Conservation (phyloP, 1,140 invertebrate genomes). For the Neotoxoptera formosana region DNA sequence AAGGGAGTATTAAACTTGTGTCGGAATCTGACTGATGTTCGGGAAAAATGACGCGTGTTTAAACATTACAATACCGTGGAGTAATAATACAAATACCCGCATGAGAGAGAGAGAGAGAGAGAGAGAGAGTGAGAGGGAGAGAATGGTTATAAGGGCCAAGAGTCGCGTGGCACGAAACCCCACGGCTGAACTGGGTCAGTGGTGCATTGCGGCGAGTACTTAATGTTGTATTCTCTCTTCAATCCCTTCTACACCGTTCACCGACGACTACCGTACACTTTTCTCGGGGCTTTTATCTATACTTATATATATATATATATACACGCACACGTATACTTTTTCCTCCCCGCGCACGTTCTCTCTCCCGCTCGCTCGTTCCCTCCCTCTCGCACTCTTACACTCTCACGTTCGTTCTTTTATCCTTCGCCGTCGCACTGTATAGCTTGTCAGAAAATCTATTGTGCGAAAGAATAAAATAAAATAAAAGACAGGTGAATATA, state of each 20-base stretch:
- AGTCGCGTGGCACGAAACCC: constrained; percentile 52
- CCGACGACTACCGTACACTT: neutral
- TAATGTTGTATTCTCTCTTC: constrained; percentile 37
- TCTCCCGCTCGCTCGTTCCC: neutral
- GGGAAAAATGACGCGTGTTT: neutral
- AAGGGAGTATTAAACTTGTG: neutral
- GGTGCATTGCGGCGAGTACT: constrained; percentile 55
- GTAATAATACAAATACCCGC: neutral
- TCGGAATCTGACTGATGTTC: neutral
- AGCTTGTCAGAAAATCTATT: constrained; percentile 27
- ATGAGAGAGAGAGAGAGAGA: neutral
- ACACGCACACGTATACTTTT: neutral
- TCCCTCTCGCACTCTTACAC: neutral
- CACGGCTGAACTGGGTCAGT: constrained; percentile 54
- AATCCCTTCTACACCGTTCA: neutral
- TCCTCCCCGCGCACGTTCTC: neutral
- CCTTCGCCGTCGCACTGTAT: neutral
- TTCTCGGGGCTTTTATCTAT: neutral
- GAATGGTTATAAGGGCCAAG: constrained; percentile 28
- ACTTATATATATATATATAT: too few relatives aligned
- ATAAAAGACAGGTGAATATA: constrained; percentile 44
- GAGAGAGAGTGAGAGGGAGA: neutral
- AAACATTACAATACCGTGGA: neutral
- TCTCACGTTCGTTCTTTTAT: neutral
- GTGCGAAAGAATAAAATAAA: constrained; percentile 28